phyloP scores from a whole-genome alignment of 2,797 vertebrate species.

The Sebastes steindachneri region DNA sequence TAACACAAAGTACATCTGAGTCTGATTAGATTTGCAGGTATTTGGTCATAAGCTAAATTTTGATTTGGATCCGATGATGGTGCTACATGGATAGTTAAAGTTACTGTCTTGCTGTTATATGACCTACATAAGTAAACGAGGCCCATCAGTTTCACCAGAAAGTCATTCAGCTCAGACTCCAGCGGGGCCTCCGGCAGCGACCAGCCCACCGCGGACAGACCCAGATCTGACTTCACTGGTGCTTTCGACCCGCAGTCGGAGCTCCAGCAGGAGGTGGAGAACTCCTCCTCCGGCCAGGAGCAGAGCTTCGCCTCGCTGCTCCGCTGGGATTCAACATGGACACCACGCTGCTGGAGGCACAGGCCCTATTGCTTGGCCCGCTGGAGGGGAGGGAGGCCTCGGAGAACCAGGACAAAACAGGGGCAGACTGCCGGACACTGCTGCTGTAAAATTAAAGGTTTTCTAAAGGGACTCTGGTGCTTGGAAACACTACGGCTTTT shows the following conservation, averaged over 20 bases:
- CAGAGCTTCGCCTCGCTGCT: background rate
- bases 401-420: too few relatives aligned
- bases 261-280: background rate
- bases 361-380: background rate
- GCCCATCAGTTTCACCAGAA: background rate
- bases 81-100: too few relatives aligned
- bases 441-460: background rate
- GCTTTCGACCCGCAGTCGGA: background rate
- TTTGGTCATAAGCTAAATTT: background rate
- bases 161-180: too few relatives aligned
- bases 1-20: background rate
- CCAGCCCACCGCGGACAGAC: background rate
- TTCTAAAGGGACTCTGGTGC: background rate
- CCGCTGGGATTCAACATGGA: background rate
- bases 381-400: background rate
- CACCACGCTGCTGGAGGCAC: background rate
- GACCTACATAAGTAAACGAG: background rate
- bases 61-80: too few relatives aligned
- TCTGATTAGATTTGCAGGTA: background rate
- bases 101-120: too few relatives aligned
- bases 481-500: background rate
- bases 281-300: background rate
- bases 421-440: background rate
- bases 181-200: too few relatives aligned
- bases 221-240: background rate